Conservation (phyloP, 1,140 invertebrate genomes). For the Drosophila tani region DNA sequence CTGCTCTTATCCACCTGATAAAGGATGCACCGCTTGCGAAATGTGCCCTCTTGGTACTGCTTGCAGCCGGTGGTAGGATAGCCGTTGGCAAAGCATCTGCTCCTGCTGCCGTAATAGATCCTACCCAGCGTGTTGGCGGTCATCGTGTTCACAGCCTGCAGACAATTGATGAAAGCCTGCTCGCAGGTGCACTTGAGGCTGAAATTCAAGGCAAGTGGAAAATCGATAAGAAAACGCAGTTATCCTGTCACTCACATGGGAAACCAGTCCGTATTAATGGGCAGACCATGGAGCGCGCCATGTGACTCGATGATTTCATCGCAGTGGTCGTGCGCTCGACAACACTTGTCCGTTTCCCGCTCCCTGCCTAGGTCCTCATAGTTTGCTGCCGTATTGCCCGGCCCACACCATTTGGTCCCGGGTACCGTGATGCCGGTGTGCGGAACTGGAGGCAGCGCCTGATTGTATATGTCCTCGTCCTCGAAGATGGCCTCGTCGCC, state of each 20-base stretch:
- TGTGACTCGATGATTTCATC: constrained; percentile 87
- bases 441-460: constrained; percentile 69
- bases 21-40: constrained; percentile 85
- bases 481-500: constrained; percentile 79
- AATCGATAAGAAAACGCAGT: constrained; percentile 56
- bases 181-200: constrained; percentile 89
- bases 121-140: constrained; percentile 87
- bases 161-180: constrained; percentile 88
- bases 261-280: constrained; percentile 87
- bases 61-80: constrained; percentile 87
- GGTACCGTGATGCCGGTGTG: constrained; percentile 75
- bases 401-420: constrained; percentile 90
- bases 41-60: constrained; percentile 76
- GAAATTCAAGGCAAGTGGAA: constrained; percentile 36
- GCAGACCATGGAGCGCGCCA: constrained; percentile 87
- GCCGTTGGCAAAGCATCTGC: constrained; percentile 89
- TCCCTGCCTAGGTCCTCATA: constrained; percentile 90
- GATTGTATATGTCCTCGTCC: constrained; percentile 81
- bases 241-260: constrained; percentile 79
- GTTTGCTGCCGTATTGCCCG: constrained; percentile 89
- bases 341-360: constrained; percentile 90
- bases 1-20: constrained; percentile 86
- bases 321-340: constrained; percentile 91
- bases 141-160: constrained; percentile 86
- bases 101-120: constrained; percentile 89